Percentiles rank a stretch among this genome's conserved stretches.
Conservation (phyloP, 2,113 vertebrate species). For the Anhinga rufa region DNA sequence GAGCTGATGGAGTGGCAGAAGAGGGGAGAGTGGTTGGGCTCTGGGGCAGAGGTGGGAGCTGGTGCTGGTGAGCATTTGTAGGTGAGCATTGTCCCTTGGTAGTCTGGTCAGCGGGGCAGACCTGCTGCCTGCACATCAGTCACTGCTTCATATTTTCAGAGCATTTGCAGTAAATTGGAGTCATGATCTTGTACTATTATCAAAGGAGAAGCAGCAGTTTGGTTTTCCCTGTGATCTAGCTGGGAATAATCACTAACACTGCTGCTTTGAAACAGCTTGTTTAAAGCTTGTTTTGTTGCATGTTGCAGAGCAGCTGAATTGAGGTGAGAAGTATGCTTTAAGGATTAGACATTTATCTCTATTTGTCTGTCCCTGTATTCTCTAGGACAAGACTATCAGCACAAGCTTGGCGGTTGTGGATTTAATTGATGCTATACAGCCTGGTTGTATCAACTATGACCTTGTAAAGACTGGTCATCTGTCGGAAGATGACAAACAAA, state of each 20-base stretch:
- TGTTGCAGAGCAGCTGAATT: background rate
- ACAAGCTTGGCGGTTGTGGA: conserved; percentile 92
- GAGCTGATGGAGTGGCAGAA: background rate
- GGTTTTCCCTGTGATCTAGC: background rate
- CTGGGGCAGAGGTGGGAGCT: background rate
- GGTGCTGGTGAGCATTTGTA: background rate
- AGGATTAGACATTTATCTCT: background rate
- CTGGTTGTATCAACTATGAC: conserved; percentile 89
- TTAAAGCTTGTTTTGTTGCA: background rate
- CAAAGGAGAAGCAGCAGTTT: background rate
- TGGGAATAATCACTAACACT: background rate
- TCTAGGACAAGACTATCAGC: conserved; percentile 92
- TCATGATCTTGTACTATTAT: background rate
- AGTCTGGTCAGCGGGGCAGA: background rate
- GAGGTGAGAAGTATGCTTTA: background rate
- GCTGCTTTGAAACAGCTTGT: background rate
- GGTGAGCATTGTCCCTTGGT: background rate
- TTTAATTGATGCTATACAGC: conserved; percentile 96
- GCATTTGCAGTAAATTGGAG: background rate
- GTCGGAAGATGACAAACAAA: conserved; percentile 87
- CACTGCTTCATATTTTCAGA: background rate
- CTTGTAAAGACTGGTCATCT: conserved; percentile 88
- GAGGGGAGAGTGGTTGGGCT: background rate
- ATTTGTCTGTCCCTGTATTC: background rate
- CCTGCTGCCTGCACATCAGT: background rate